Percentiles rank a stretch among this genome's conserved stretches.
These are phyloP conservation scores for Frieseomelitta varia DNA, from an alignment of 1,140 invertebrate genomes.

Conservation along the genomic window DNA sequence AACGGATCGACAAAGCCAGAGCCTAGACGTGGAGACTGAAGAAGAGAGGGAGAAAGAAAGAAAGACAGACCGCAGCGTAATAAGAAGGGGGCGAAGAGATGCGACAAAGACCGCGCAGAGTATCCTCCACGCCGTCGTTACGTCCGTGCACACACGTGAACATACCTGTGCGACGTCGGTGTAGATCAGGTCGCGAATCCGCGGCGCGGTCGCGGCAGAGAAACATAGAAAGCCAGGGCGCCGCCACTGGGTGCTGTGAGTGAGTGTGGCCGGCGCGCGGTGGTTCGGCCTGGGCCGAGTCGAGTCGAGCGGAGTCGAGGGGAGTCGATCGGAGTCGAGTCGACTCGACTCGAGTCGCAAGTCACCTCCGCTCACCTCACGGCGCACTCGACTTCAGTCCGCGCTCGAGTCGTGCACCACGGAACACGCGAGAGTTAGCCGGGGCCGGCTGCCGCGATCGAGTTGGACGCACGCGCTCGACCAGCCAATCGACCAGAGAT, in stretches of 20 bases:
- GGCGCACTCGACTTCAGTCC: conserved; percentile 58
- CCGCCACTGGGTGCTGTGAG: conserved; percentile 28
- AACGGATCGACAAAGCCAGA: background rate
- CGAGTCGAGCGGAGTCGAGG: conserved; percentile 30
- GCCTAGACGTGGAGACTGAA: conserved; percentile 5
- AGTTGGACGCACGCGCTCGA: conserved; percentile 48
- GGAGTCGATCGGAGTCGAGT: conserved; percentile 28
- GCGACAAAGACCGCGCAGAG: background rate
- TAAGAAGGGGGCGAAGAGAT: background rate
- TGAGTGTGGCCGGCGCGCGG: conserved; percentile 22
- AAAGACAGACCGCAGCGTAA: background rate
- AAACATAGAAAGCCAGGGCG: conserved; percentile 17
- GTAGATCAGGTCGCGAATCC: conserved; percentile 42
- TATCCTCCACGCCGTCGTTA: background rate
- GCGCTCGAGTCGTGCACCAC: conserved; percentile 65
- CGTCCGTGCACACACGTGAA: background rate
- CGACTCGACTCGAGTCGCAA: conserved; percentile 70
- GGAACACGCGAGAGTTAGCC: conserved; percentile 51
- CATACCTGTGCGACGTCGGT: conserved; percentile 3
- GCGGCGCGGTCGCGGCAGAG: conserved; percentile 6
- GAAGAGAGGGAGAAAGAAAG: background rate
- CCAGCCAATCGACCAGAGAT: background rate
- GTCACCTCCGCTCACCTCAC: conserved; percentile 80
- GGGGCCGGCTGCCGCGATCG: conserved; percentile 32
- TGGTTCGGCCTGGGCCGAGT: conserved; percentile 34